phyloP scores from a whole-genome alignment of 2,113 vertebrate species.

The Rana temporaria region DNA sequence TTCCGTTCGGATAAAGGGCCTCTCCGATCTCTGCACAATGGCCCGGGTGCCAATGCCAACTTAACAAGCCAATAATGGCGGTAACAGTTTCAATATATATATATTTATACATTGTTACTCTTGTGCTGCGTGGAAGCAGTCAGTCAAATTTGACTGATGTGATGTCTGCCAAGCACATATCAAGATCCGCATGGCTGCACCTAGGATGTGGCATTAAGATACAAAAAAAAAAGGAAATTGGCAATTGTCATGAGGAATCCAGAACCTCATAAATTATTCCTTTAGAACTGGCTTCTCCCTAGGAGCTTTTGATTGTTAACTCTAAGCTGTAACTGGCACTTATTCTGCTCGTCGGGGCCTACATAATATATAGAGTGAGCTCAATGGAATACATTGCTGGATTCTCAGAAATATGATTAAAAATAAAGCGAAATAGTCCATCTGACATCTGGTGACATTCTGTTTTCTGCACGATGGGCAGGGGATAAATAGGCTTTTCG shows the following conservation, averaged over 20 bases:
- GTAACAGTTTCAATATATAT: constrained; percentile 5
- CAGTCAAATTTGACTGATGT: constrained; percentile 7
- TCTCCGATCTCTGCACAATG: background rate
- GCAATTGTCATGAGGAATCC: background rate
- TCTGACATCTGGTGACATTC: constrained; percentile 15
- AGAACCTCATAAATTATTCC: constrained; percentile 32
- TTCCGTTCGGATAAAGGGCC: constrained; percentile 6
- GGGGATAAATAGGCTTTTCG: background rate
- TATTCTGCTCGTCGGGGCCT: background rate
- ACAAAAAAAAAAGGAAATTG: background rate
- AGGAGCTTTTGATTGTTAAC: background rate
- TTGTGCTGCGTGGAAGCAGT: background rate
- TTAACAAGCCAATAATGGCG: background rate
- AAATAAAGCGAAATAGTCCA: background rate
- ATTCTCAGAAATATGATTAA: background rate
- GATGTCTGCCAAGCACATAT: background rate
- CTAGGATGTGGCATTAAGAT: background rate
- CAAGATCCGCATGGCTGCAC: background rate
- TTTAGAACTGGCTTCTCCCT: background rate
- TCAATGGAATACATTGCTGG: background rate
- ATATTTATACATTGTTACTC: background rate
- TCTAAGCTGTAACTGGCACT: background rate
- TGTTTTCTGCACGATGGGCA: background rate
- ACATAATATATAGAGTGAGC: background rate
- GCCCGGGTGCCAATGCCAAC: background rate